These are phyloP conservation scores for Drosophila nebulosa DNA, from an alignment of 1,140 invertebrate species.

Conservation along the genomic window DNA sequence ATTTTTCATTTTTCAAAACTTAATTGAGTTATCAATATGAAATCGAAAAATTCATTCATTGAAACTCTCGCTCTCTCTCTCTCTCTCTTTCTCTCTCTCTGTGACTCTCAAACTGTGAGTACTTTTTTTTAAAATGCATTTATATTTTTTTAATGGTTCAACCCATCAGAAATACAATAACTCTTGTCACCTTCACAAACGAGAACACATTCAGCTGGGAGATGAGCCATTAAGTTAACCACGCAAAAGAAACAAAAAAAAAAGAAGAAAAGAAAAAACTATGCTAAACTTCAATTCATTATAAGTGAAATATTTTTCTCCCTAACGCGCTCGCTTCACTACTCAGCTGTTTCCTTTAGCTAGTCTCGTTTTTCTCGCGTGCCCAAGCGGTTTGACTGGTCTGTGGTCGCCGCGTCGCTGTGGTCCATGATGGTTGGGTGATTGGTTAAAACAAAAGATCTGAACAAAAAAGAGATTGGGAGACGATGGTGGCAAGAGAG, in stretches of 20 bases:
- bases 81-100: neutral
- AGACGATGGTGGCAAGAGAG: too few species aligned
- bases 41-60: slow-evolving; percentile 8
- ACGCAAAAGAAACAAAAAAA: neutral
- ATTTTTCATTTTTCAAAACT: slow-evolving; percentile 10
- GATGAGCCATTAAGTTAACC: neutral
- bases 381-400: slow-evolving; percentile 61
- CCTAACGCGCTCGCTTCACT: neutral
- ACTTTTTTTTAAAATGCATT: neutral
- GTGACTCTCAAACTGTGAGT: neutral
- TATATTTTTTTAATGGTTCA: neutral
- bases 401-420: too few species aligned
- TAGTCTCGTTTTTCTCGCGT: slow-evolving; percentile 59
- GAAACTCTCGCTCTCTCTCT: neutral
- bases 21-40: neutral
- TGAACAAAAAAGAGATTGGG: neutral
- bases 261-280: neutral
- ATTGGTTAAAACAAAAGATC: slow-evolving; percentile 37
- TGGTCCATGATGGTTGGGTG: slow-evolving; percentile 4
- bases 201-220: neutral
- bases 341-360: slow-evolving; percentile 38
- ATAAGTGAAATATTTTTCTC: slow-evolving; percentile 26
- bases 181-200: neutral
- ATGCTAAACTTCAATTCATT: slow-evolving; percentile 11
- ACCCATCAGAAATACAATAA: neutral